A percentile compares a stretch with the other conserved stretches of the same genome.
Conservation (phyloP, 1,140 invertebrate species). For the Matsumurasca onukii region DNA sequence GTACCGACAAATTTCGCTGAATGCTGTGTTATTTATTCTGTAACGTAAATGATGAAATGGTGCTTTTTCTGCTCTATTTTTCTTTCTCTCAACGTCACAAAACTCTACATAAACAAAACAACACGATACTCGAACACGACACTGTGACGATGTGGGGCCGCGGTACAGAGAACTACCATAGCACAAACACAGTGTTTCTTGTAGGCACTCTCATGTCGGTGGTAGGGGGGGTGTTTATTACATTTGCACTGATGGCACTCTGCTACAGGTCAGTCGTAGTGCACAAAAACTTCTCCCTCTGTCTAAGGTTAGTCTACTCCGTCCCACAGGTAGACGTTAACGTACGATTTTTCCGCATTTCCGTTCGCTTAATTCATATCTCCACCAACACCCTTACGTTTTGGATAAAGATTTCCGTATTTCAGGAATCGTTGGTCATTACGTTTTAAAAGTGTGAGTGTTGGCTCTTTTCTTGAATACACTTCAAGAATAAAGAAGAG, state of each 20-base stretch:
- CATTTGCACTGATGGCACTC: constrained; percentile 96
- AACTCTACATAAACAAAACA: no score
- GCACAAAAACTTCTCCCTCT: constrained; percentile 96
- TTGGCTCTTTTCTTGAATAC: no score
- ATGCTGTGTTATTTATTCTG: no score
- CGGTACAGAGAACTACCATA: constrained; percentile 83
- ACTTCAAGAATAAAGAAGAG: no score
- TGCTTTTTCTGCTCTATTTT: no score
- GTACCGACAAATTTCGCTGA: constrained; percentile 29
- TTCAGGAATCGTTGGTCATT: no score
- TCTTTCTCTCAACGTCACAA: no score
- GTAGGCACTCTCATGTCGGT: constrained; percentile 97
- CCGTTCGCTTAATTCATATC: background rate
- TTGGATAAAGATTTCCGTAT: background rate
- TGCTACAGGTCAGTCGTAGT: constrained; percentile 99
- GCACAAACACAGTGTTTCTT: constrained; percentile 93
- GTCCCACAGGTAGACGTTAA: constrained; percentile 22
- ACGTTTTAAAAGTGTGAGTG: no score
- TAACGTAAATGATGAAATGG: no score
- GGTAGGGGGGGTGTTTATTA: constrained; percentile 97
- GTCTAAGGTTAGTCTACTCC: constrained; percentile 85
- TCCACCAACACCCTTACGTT: background rate
- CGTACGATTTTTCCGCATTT: no score
- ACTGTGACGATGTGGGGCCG: background rate
- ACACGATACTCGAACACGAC: no score